A percentile compares a stretch with the other conserved stretches of the same genome.
Evolutionary conservation across 2,797 vertebrate genomes (phyloP).

Genomic region (Pogonophryne albipinna): DNA sequence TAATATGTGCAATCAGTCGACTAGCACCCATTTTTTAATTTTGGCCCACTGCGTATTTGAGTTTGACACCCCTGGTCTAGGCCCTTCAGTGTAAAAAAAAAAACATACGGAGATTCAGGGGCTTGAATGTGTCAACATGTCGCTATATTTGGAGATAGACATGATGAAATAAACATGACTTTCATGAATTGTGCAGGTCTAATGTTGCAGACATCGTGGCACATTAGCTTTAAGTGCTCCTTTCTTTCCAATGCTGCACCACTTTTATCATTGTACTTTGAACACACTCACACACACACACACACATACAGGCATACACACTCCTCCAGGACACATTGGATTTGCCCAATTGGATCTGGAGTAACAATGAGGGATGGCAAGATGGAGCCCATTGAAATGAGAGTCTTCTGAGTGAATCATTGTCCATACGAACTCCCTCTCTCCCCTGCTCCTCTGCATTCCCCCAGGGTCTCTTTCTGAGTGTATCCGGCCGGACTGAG

Average conservation of each 20-base stretch:
- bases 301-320: not conserved
- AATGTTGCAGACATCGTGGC: constrained; percentile 28
- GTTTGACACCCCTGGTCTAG: too few species aligned
- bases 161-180: constrained; percentile 58
- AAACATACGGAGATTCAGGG: not conserved
- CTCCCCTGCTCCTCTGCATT: constrained; percentile 2
- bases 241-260: constrained; percentile 17
- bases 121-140: not conserved
- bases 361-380: constrained; percentile 24
- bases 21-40: too few species aligned
- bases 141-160: constrained; percentile 11
- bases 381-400: constrained; percentile 29
- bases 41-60: too few species aligned
- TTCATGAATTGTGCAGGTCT: constrained; percentile 59
- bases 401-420: constrained; percentile 17
- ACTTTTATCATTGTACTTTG: constrained; percentile 27
- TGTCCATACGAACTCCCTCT: constrained; percentile 26
- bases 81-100: not conserved
- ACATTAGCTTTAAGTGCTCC: constrained; percentile 42
- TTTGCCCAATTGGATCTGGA: constrained; percentile 29
- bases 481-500: constrained; percentile 16
- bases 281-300: not conserved
- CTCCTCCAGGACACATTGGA: not conserved
- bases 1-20: too few species aligned
- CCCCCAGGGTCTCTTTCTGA: constrained; percentile 30